Evolutionary conservation across 2,797 vertebrate genomes (phyloP).

Genomic region (Liparis tanakae): DNA sequence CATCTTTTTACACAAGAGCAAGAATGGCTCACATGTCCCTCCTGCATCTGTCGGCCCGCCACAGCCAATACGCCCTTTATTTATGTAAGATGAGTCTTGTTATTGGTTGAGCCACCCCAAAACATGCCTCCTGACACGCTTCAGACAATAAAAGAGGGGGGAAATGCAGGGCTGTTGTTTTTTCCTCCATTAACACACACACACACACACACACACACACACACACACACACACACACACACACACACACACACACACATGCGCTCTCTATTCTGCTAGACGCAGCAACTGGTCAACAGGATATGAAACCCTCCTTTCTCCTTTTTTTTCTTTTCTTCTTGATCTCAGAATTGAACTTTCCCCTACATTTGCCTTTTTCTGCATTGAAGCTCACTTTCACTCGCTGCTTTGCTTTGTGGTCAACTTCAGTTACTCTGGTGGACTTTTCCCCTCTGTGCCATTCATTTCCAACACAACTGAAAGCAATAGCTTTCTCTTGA

Average conservation of each 20-base stretch:
- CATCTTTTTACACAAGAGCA: slow-evolving; percentile 47
- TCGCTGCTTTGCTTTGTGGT: slow-evolving; percentile 49
- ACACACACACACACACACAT: not conserved
- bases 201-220: too few species aligned
- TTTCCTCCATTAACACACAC: slow-evolving; percentile 17
- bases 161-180: slow-evolving; percentile 28
- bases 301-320: slow-evolving; percentile 68
- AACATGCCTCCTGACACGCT: slow-evolving; percentile 53
- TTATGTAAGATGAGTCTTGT: slow-evolving; percentile 64
- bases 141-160: slow-evolving; percentile 24
- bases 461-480: slow-evolving; percentile 31
- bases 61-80: slow-evolving; percentile 54
- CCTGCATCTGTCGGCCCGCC: slow-evolving; percentile 37
- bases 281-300: slow-evolving; percentile 72
- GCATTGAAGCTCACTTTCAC: slow-evolving; percentile 15
- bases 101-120: slow-evolving; percentile 47
- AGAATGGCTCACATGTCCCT: slow-evolving; percentile 51
- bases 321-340: slow-evolving; percentile 34
- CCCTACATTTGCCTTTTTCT: slow-evolving; percentile 46
- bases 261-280: slow-evolving; percentile 38
- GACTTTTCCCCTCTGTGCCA: slow-evolving; percentile 34
- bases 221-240: too few species aligned
- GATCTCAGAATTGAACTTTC: slow-evolving; percentile 61
- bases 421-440: slow-evolving; percentile 27
- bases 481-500: slow-evolving; percentile 19